phyloP scores from a whole-genome alignment of 2,797 vertebrate genomes.

The Pogoniulus pusillus region DNA sequence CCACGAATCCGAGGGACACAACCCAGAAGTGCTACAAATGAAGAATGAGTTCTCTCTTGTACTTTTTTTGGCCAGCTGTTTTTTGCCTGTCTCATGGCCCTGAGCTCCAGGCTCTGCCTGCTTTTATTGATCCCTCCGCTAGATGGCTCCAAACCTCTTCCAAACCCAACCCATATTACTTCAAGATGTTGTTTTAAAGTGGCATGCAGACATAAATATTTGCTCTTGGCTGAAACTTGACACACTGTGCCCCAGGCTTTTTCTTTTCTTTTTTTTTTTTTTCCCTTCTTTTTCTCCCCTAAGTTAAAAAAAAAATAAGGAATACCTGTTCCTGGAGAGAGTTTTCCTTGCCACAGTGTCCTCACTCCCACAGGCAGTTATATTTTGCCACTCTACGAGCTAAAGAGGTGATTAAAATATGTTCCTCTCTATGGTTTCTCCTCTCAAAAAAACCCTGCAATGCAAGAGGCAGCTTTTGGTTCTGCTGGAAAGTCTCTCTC shows the following conservation, averaged over 20 bases:
- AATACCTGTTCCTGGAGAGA: neutral
- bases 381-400: neutral
- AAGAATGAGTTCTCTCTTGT: too few relatives aligned
- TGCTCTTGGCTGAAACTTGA: slow-evolving; percentile 48
- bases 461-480: neutral
- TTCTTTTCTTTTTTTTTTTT: neutral
- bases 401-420: neutral
- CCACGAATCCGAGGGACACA: too few relatives aligned
- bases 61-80: neutral
- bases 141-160: slow-evolving; percentile 70
- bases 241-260: neutral
- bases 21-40: too few relatives aligned
- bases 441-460: rapidly evolving
- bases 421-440: neutral
- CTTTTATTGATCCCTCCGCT: slow-evolving; percentile 35
- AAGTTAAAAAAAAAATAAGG: neutral
- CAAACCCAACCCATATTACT: neutral
- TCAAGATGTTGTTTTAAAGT: slow-evolving; percentile 25
- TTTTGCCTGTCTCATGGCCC: neutral
- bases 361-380: neutral
- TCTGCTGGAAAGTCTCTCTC: neutral
- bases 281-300: too few relatives aligned
- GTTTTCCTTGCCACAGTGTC: neutral
- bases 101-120: neutral
- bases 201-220: slow-evolving; percentile 56